Evolutionary conservation across 2,113 vertebrate genomes (phyloP).

Genomic region (Caracal caracal): DNA sequence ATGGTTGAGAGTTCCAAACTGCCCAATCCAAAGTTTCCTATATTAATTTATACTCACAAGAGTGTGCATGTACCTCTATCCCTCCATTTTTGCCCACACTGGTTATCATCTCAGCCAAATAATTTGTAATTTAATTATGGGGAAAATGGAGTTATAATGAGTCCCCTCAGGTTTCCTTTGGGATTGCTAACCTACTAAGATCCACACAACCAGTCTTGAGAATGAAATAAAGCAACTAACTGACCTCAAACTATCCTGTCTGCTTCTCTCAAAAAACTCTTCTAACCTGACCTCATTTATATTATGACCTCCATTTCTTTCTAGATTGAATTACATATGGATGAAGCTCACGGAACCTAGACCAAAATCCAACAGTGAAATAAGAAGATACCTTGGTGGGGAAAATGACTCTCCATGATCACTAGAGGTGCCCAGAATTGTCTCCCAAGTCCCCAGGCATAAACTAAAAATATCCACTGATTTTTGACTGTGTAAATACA

Average conservation of each 20-base stretch:
- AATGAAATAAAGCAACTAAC: slow-evolving; percentile 40
- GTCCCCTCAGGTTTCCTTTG: neutral
- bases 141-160: neutral
- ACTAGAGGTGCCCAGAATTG: slow-evolving; percentile 40
- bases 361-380: slow-evolving; percentile 29
- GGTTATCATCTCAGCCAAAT: neutral
- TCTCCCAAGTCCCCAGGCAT: slow-evolving; percentile 34
- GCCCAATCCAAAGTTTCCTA: neutral
- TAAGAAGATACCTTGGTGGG: neutral
- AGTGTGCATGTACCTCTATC: neutral
- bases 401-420: slow-evolving; percentile 31
- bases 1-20: neutral
- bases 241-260: neutral
- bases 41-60: neutral
- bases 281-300: slow-evolving; percentile 5
- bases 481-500: slow-evolving; percentile 59
- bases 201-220: neutral
- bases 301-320: neutral
- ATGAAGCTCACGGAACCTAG: neutral
- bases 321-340: neutral
- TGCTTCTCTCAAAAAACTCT: slow-evolving; percentile 13
- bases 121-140: slow-evolving; percentile 25
- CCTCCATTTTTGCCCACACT: neutral
- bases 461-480: slow-evolving; percentile 59
- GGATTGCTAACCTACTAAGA: neutral